Conservation (phyloP, 2,888 invertebrate genomes). For the Syrista parreyssii region DNA sequence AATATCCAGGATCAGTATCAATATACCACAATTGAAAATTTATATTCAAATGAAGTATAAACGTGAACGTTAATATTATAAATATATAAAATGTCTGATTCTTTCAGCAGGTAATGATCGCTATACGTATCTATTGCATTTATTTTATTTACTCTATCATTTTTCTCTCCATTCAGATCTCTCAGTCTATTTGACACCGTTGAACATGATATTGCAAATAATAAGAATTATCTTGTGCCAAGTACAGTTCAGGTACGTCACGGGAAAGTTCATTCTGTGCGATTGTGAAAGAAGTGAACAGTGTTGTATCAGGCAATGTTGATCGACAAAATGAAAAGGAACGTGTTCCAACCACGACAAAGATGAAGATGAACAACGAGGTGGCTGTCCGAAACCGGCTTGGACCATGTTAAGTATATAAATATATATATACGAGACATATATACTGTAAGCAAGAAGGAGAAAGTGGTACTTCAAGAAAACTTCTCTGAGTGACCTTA, state of each 20-base stretch:
- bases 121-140: neutral
- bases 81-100: neutral
- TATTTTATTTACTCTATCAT: neutral
- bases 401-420: neutral
- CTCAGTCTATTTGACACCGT: neutral
- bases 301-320: neutral
- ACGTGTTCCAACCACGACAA: neutral
- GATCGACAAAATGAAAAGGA: neutral
- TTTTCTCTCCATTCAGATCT: neutral
- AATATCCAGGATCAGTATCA: neutral
- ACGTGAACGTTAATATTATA: neutral
- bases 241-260: neutral
- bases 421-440: neutral
- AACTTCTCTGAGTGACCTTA: slow-evolving; percentile 23
- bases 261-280: neutral
- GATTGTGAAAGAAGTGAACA: neutral
- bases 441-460: slow-evolving; percentile 14
- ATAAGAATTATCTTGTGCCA: neutral
- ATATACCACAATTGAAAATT: neutral
- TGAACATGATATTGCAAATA: neutral
- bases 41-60: neutral
- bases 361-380: neutral
- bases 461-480: slow-evolving; percentile 31
- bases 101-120: neutral
- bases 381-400: slow-evolving; percentile 3